Percentiles rank a stretch among this genome's conserved stretches.
phyloP scores from a whole-genome alignment of 2,888 invertebrate species.

The Cinara cedri region DNA sequence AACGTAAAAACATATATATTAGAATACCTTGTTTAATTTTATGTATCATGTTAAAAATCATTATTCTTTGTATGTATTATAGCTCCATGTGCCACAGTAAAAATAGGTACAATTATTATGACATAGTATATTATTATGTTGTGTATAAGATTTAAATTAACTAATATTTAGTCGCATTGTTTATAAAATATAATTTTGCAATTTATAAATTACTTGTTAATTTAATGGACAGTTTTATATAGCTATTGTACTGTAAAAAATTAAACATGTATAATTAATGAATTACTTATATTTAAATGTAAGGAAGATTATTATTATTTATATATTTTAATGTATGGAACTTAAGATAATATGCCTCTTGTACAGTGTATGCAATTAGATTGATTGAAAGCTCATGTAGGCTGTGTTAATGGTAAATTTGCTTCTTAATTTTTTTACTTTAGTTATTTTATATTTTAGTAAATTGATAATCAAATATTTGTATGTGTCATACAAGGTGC shows the following conservation, averaged over 20 bases:
- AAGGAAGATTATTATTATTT: slow-evolving; percentile 10
- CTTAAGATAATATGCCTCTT: slow-evolving; percentile 25
- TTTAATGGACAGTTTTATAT: background rate
- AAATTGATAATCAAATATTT: slow-evolving; percentile 51
- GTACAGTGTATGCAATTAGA: background rate
- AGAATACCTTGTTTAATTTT: background rate
- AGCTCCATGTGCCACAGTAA: slow-evolving; percentile 20
- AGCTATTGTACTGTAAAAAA: background rate
- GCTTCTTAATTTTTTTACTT: slow-evolving; percentile 32
- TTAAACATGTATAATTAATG: background rate
- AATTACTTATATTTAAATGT: background rate
- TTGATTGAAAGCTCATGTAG: slow-evolving; percentile 52
- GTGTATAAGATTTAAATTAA: background rate
- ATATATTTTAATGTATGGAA: background rate
- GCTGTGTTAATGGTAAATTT: slow-evolving; percentile 49
- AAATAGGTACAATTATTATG: background rate
- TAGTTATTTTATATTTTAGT: slow-evolving; percentile 34
- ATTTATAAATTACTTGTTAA: background rate
- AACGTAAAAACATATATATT: background rate
- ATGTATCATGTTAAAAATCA: background rate
- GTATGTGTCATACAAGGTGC: slow-evolving; percentile 55
- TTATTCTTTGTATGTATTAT: background rate
- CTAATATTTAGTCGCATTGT: background rate
- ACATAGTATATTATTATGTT: background rate
- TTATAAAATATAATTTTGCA: slow-evolving; percentile 5